Conservation (phyloP, 2,888 invertebrate species). For the Eledona agricola region DNA sequence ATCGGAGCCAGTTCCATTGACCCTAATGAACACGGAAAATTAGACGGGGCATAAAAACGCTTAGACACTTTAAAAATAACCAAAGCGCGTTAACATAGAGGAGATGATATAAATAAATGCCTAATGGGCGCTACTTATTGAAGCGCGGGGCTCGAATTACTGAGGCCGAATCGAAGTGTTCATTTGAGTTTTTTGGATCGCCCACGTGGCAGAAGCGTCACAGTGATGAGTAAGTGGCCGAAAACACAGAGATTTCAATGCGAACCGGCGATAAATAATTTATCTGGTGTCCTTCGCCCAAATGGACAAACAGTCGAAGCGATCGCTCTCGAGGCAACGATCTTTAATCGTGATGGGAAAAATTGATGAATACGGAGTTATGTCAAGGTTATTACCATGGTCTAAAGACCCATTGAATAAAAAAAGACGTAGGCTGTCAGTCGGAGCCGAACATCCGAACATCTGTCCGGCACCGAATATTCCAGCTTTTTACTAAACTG, state of each 20-base stretch:
- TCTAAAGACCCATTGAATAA: slow-evolving; percentile 38
- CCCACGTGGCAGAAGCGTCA: no score
- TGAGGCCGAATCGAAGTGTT: no score
- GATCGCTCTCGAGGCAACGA: slow-evolving; percentile 31
- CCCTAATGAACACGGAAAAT: slow-evolving; percentile 45
- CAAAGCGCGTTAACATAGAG: slow-evolving; percentile 39
- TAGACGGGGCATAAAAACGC: slow-evolving; percentile 40
- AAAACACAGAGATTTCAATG: no score
- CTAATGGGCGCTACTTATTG: slow-evolving; percentile 27
- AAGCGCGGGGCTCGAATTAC: slow-evolving; percentile 12
- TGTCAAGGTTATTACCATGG: slow-evolving; percentile 43
- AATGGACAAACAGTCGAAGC: slow-evolving; percentile 37
- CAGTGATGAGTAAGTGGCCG: no score
- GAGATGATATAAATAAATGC: slow-evolving; percentile 32
- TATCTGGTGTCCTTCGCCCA: slow-evolving; percentile 19
- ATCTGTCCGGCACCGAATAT: slow-evolving; percentile 13
- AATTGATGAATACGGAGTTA: slow-evolving; percentile 45
- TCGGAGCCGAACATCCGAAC: no score
- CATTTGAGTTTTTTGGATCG: no score
- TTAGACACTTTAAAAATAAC: slow-evolving; percentile 37
- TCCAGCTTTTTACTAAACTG: slow-evolving; percentile 29
- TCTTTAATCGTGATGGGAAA: slow-evolving; percentile 43
- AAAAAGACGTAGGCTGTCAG: slow-evolving; percentile 14
- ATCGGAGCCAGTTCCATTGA: slow-evolving; percentile 41
- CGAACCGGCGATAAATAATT: slow-evolving; percentile 2